Conservation (phyloP, 1,140 invertebrate genomes). For the Alviniconcha marisindica region DNA sequence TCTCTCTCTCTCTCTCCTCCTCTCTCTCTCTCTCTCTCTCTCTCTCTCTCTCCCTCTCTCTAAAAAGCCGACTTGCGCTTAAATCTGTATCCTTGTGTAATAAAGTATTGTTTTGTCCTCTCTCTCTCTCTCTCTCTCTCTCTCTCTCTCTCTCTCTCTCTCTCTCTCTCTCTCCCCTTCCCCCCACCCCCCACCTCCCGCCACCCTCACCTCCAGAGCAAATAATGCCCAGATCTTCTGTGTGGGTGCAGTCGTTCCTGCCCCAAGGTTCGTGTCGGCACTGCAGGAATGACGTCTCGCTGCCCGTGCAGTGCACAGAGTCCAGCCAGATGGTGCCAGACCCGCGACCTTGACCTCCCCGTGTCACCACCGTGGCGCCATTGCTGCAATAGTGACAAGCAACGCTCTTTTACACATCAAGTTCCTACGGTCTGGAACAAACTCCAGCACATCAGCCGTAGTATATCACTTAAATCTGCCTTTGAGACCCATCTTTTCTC, state of each 20-base stretch:
- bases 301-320: constrained; percentile 82
- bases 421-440: too few relatives aligned
- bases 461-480: too few relatives aligned
- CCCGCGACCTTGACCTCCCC: constrained; percentile 5
- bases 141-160: background rate
- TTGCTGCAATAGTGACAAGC: too few relatives aligned
- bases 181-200: background rate
- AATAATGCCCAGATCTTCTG: constrained; percentile 84
- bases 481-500: too few relatives aligned
- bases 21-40: background rate
- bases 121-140: too few relatives aligned
- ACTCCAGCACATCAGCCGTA: too few relatives aligned
- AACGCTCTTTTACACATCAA: too few relatives aligned
- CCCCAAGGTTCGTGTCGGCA: constrained; percentile 85
- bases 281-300: constrained; percentile 81
- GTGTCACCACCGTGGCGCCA: constrained; percentile 25
- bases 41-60: constrained; percentile 20
- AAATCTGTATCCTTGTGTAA: too few relatives aligned
- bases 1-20: background rate
- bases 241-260: constrained; percentile 81
- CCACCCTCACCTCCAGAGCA: constrained; percentile 68
- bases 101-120: background rate
- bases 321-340: constrained; percentile 85
- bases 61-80: too few relatives aligned
- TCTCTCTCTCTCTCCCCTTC: background rate